Evolutionary conservation across 2,797 vertebrate species (phyloP).

Genomic region (Sebastiscus albofasciatus): DNA sequence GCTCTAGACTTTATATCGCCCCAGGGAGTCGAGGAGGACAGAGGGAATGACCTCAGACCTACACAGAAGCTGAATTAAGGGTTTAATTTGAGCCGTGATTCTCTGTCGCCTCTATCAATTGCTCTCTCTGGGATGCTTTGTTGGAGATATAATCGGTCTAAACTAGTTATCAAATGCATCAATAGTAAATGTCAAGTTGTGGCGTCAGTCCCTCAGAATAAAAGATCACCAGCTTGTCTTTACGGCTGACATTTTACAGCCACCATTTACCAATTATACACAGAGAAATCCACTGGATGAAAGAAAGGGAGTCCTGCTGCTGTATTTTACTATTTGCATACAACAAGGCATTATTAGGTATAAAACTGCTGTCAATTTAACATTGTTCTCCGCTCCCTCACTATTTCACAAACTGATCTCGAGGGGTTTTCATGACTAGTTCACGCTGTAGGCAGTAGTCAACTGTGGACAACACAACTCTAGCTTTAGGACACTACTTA

Average conservation of each 20-base stretch:
- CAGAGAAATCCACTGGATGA: not conserved
- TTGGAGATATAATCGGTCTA: not conserved
- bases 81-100: constrained; percentile 29
- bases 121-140: not conserved
- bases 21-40: constrained; percentile 1
- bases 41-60: not conserved
- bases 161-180: not conserved
- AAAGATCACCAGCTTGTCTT: not conserved
- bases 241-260: constrained; percentile 4
- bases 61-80: constrained; percentile 31
- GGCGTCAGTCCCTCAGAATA: not conserved
- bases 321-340: not conserved
- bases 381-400: not conserved
- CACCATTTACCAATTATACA: not conserved
- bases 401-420: not conserved
- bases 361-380: not conserved
- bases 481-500: not conserved
- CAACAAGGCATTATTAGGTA: not conserved
- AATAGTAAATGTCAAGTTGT: not conserved
- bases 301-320: not conserved
- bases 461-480: not conserved
- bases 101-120: not conserved
- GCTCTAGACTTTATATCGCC: constrained; percentile 30
- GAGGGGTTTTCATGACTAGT: not conserved
- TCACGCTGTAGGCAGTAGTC: not conserved